phyloP scores from a whole-genome alignment of 2,888 invertebrate genomes.

The Drosophila buzzatii region DNA sequence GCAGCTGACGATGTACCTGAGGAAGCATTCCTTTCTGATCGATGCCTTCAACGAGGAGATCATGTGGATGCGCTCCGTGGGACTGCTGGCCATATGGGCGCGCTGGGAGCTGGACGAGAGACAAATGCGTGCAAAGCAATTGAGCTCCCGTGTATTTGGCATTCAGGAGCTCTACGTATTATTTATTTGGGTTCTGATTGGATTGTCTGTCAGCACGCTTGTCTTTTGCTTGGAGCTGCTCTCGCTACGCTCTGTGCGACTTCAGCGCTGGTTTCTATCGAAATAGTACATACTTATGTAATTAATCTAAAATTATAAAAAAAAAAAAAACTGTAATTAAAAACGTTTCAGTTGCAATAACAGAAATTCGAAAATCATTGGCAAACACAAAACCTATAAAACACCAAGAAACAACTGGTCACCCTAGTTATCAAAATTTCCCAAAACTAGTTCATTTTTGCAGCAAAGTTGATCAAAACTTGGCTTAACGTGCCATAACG shows the following conservation, averaged over 20 bases:
- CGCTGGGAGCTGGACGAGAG: conserved; percentile 46
- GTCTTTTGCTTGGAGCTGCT: conserved; percentile 50
- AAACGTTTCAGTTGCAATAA: neutral
- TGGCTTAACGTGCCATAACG: neutral
- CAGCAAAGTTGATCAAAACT: too few relatives aligned
- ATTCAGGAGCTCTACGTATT: conserved; percentile 46
- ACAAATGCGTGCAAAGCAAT: conserved; percentile 14
- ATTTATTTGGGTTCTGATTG: conserved; percentile 37
- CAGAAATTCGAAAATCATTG: neutral
- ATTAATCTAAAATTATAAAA: neutral
- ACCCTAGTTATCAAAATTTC: neutral
- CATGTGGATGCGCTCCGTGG: conserved; percentile 60
- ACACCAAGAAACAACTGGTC: neutral
- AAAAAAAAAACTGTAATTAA: neutral
- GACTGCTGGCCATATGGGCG: conserved; percentile 63
- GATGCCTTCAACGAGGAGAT: conserved; percentile 67
- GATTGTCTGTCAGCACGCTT: conserved; percentile 25
- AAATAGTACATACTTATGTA: too few relatives aligned
- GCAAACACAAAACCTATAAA: neutral
- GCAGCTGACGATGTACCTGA: conserved; percentile 64
- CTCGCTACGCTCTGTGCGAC: conserved; percentile 18
- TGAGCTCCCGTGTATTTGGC: conserved; percentile 34
- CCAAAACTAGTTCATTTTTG: neutral
- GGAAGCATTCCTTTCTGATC: conserved; percentile 72
- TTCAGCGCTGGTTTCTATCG: conserved; percentile 27